phyloP scores from a whole-genome alignment of 1,140 invertebrate species.

The Physella acuta region DNA sequence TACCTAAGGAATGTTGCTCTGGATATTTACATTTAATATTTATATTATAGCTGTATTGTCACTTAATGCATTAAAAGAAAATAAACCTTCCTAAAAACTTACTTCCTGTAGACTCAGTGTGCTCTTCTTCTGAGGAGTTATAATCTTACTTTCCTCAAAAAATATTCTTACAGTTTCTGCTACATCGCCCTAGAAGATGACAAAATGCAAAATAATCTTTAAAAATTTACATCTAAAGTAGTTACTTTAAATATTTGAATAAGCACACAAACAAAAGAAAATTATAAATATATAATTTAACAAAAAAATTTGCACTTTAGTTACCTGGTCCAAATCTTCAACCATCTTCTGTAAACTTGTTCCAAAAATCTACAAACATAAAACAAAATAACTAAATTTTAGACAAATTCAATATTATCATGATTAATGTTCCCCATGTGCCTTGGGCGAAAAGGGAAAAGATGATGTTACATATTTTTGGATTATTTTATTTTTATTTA shows the following conservation, averaged over 20 bases:
- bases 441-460: too few species aligned
- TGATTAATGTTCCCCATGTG: too few species aligned
- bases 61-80: too few species aligned
- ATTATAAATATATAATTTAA: neutral
- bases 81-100: too few species aligned
- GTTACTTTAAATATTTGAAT: neutral
- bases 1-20: too few species aligned
- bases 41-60: too few species aligned
- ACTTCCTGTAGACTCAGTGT: constrained; percentile 75
- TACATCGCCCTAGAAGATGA: constrained; percentile 73
- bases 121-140: constrained; percentile 71
- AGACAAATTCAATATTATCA: too few species aligned
- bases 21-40: too few species aligned
- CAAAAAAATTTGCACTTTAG: neutral
- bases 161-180: constrained; percentile 83
- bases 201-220: neutral
- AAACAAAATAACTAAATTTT: constrained; percentile 4
- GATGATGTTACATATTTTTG: too few species aligned
- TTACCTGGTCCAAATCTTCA: constrained; percentile 74
- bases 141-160: constrained; percentile 70
- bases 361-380: constrained; percentile 67
- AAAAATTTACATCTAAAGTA: neutral
- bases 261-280: too few species aligned
- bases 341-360: constrained; percentile 79
- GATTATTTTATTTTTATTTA: too few species aligned